Conservation (phyloP, 2,113 vertebrate species). For the Mustela nigripes region DNA sequence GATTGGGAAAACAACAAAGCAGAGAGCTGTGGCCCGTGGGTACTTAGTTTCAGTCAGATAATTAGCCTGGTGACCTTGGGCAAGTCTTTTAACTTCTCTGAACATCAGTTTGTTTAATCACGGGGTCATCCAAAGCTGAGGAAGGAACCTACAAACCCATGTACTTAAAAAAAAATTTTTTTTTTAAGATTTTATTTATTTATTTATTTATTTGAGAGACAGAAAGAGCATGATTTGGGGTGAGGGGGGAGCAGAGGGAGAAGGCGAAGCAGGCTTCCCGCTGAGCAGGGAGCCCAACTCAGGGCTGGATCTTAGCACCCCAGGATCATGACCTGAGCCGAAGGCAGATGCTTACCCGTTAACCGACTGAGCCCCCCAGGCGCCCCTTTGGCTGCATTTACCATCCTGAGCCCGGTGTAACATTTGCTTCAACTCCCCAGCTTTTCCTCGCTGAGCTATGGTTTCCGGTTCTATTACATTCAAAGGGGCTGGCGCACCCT, state of each 20-base stretch:
- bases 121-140: neutral
- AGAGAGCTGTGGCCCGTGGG: neutral
- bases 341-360: neutral
- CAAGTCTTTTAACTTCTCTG: neutral
- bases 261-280: neutral
- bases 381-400: neutral
- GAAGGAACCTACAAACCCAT: neutral
- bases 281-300: neutral
- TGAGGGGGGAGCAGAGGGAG: neutral
- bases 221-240: neutral
- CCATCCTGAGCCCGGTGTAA: neutral
- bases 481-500: neutral
- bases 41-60: neutral
- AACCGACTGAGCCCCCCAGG: neutral
- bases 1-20: no score
- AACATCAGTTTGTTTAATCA: neutral
- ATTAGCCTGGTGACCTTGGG: neutral
- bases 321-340: neutral
- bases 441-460: neutral
- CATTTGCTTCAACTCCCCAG: accelerated
- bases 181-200: neutral
- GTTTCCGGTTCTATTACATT: neutral
- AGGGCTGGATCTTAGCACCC: neutral
- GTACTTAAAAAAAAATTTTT: neutral
- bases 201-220: neutral